Conservation (phyloP, 2,797 vertebrate genomes). For the Chrosomus eos region DNA sequence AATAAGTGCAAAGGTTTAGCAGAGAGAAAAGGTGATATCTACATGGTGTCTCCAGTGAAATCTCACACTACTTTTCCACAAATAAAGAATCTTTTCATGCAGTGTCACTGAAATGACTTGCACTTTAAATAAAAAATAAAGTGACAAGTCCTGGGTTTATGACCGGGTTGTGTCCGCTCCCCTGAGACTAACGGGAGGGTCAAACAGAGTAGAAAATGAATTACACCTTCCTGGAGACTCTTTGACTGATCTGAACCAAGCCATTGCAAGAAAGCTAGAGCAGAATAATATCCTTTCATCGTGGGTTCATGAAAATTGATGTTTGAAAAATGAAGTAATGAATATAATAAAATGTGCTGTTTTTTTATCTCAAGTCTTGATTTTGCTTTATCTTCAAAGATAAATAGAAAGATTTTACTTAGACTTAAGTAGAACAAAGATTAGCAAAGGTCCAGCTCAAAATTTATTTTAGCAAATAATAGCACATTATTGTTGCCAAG, state of each 20-base stretch:
- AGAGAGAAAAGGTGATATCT: constrained; percentile 2
- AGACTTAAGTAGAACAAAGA: neutral
- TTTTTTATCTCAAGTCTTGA: neutral
- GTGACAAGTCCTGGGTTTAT: constrained; percentile 18
- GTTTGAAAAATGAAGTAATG: neutral
- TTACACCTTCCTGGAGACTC: neutral
- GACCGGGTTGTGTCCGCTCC: constrained; percentile 21
- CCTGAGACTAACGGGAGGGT: constrained; percentile 39
- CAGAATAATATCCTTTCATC: neutral
- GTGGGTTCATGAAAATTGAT: neutral
- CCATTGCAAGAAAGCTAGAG: neutral
- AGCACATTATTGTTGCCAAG: neutral
- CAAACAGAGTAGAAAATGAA: constrained; percentile 33
- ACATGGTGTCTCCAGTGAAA: neutral
- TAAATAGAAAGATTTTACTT: neutral
- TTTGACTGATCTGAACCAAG: neutral
- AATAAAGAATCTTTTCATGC: constrained; percentile 2
- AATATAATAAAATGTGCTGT: neutral
- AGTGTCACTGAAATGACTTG: neutral
- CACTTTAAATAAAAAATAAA: constrained; percentile 28
- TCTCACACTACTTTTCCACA: constrained; percentile 6
- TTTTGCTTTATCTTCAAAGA: neutral
- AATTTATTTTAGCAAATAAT: neutral
- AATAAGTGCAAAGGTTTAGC: constrained; percentile 13
- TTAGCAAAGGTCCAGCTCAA: neutral